A percentile compares a stretch with the other conserved stretches of the same genome.
These are phyloP conservation scores for Thripadectes ignobilis DNA, from an alignment of 2,797 vertebrate species.

Conservation along the genomic window DNA sequence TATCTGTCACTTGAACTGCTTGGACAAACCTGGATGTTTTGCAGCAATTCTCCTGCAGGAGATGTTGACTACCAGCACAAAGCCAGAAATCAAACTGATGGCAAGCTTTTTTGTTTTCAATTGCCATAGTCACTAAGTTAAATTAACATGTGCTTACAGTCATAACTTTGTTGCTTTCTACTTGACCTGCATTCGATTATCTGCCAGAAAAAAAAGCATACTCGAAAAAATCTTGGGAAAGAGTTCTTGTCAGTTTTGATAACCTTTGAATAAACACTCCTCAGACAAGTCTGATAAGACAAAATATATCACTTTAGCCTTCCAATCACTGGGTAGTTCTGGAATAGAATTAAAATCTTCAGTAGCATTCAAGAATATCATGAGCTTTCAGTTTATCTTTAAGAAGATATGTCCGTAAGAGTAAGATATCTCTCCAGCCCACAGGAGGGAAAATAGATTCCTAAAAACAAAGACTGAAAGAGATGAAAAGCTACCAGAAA, in stretches of 20 bases:
- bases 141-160: not conserved
- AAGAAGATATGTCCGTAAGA: not conserved
- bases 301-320: slow-evolving; percentile 23
- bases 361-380: not conserved
- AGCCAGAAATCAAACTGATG: not conserved
- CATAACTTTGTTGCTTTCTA: not conserved
- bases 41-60: not conserved
- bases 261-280: slow-evolving; percentile 1
- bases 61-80: not conserved
- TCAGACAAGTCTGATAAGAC: not conserved
- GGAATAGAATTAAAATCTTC: not conserved
- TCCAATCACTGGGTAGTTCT: not conserved
- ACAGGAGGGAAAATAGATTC: not conserved
- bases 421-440: not conserved
- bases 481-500: not conserved
- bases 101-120: not conserved
- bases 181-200: not conserved
- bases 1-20: not conserved
- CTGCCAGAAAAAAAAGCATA: not conserved
- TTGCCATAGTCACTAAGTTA: not conserved
- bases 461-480: not conserved
- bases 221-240: slow-evolving; percentile 17
- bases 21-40: not conserved
- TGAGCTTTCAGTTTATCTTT: not conserved
- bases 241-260: not conserved